Evolutionary conservation across 2,797 vertebrate species (phyloP).

Genomic region (Urosaurus nigricauda): DNA sequence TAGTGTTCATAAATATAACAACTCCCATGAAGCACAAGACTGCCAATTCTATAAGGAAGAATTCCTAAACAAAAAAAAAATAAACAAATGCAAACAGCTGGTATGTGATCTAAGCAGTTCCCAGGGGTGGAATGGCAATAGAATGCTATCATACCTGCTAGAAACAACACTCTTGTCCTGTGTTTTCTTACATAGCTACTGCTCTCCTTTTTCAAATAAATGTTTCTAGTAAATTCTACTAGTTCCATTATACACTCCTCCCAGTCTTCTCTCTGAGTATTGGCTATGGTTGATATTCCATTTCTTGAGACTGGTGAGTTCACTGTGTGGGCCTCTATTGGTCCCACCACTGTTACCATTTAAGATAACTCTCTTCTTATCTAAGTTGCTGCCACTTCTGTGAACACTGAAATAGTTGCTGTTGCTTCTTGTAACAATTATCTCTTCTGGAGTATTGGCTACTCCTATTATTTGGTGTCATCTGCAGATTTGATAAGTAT

Average conservation of each 20-base stretch:
- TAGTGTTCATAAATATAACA: conserved; percentile 28
- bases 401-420: too few relatives aligned
- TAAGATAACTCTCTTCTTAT: too few relatives aligned
- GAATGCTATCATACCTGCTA: background rate
- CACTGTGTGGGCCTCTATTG: too few relatives aligned
- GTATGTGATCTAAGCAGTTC: background rate
- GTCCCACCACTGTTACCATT: too few relatives aligned
- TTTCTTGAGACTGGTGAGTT: background rate
- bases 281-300: too few relatives aligned
- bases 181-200: background rate
- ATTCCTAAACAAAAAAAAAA: conserved; percentile 3
- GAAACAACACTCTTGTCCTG: background rate
- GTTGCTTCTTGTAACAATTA: too few relatives aligned
- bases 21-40: background rate
- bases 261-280: background rate
- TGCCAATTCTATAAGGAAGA: conserved; percentile 6
- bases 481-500: too few relatives aligned
- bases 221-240: background rate
- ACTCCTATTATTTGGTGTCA: too few relatives aligned
- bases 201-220: background rate
- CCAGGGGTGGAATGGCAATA: background rate
- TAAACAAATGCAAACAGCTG: background rate
- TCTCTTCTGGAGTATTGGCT: too few relatives aligned
- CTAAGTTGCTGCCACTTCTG: too few relatives aligned
- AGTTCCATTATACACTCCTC: background rate